These are phyloP conservation scores for Atethmia centrago DNA, from an alignment of 2,888 invertebrate species.

Conservation along the genomic window DNA sequence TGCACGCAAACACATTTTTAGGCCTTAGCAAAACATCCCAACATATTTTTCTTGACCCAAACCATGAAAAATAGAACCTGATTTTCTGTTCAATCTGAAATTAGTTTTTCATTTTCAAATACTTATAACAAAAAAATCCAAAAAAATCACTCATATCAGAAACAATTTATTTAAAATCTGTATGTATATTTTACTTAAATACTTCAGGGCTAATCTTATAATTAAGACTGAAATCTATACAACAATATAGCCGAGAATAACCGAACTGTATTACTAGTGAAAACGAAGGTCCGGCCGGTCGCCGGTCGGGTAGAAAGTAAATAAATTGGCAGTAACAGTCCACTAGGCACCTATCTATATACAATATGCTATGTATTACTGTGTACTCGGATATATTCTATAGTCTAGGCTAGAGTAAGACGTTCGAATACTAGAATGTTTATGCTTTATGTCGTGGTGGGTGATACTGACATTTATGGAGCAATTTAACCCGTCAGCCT, in stretches of 20 bases:
- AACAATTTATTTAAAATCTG: neutral
- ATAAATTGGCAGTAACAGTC: slow-evolving; percentile 70
- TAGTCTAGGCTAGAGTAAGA: slow-evolving; percentile 13
- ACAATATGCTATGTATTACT: slow-evolving; percentile 10
- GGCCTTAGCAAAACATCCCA: neutral
- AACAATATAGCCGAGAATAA: slow-evolving; percentile 22
- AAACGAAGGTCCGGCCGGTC: slow-evolving; percentile 51
- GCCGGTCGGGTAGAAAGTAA: slow-evolving; percentile 75
- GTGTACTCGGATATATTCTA: too few species aligned
- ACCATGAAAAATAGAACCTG: neutral
- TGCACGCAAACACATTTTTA: too few species aligned
- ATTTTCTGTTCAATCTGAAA: neutral
- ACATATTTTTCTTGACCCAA: too few species aligned
- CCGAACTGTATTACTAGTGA: slow-evolving; percentile 35
- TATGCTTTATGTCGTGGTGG: neutral
- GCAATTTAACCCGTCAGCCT: too few species aligned
- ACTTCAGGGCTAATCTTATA: neutral
- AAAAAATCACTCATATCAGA: neutral
- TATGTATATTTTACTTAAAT: too few species aligned
- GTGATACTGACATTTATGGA: neutral
- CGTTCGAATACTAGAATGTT: slow-evolving; percentile 42
- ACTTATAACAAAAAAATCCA: too few species aligned
- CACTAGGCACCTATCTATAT: slow-evolving; percentile 23
- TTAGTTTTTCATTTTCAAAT: too few species aligned
- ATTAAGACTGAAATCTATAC: slow-evolving; percentile 15